A percentile compares a stretch with the other conserved stretches of the same genome.
These are phyloP conservation scores for Australoheros facetus DNA, from an alignment of 2,797 vertebrate species.

Conservation along the genomic window DNA sequence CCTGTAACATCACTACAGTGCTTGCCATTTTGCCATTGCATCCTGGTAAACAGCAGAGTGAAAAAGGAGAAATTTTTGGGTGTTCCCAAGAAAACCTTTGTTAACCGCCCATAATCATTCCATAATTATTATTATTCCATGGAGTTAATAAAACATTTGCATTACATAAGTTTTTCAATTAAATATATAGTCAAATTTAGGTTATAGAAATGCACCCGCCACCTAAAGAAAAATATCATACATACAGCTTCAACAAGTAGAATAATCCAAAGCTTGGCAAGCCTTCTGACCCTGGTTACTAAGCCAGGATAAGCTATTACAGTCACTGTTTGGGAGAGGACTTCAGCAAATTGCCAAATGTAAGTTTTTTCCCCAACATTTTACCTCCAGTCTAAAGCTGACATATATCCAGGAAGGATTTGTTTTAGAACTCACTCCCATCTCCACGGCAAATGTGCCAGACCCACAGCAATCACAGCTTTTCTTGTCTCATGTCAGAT, in stretches of 20 bases:
- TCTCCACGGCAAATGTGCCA: slow-evolving; percentile 42
- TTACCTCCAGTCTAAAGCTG: slow-evolving; percentile 32
- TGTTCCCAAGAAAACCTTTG: background rate
- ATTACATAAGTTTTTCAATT: background rate
- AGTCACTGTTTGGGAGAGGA: slow-evolving; percentile 14
- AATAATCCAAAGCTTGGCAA: slow-evolving; percentile 19
- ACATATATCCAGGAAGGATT: slow-evolving; percentile 31
- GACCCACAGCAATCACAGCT: slow-evolving; percentile 44
- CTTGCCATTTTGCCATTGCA: too few species aligned
- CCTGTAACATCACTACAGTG: too few species aligned
- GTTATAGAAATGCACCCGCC: background rate
- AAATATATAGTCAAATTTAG: background rate
- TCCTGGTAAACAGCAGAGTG: background rate
- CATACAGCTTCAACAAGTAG: background rate
- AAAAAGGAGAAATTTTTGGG: background rate
- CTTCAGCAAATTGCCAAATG: slow-evolving; percentile 33
- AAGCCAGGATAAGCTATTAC: slow-evolving; percentile 14
- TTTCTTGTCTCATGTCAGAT: slow-evolving; percentile 46
- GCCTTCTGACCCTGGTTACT: slow-evolving; percentile 6
- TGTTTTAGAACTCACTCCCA: slow-evolving; percentile 45
- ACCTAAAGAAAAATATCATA: background rate
- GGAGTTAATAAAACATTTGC: background rate
- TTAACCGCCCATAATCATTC: background rate
- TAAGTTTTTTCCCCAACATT: slow-evolving; percentile 4
- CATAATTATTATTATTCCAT: background rate